These are phyloP conservation scores for Theonella swinhoei DNA, from an alignment of 37 sponge, comb jelly and placozoan genomes.

Conservation along the genomic window DNA sequence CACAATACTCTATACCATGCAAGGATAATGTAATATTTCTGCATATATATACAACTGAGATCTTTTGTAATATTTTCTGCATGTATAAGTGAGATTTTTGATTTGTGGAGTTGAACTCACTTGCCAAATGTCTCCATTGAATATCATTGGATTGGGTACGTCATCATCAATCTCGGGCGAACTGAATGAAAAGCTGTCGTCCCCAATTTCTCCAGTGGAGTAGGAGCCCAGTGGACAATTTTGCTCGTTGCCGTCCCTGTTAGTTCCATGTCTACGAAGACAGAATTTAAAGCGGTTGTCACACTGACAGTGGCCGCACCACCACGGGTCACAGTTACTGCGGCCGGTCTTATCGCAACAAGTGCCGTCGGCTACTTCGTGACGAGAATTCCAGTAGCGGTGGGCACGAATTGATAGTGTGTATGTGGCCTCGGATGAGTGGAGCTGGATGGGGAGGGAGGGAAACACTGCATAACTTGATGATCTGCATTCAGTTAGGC, in stretches of 20 bases:
- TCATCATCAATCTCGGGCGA: slow-evolving; percentile 19
- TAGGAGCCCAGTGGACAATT: slow-evolving; percentile 47
- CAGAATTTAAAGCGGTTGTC: slow-evolving; percentile 51
- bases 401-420: slow-evolving; percentile 7
- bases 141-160: slow-evolving; percentile 59
- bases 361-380: slow-evolving; percentile 21
- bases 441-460: too few species aligned
- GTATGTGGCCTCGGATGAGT: slow-evolving; percentile 10
- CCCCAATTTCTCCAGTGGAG: slow-evolving; percentile 42
- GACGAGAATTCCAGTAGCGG: slow-evolving; percentile 9
- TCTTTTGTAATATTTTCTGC: too few species aligned
- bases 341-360: slow-evolving; percentile 29
- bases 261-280: slow-evolving; percentile 16
- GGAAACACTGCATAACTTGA: too few species aligned
- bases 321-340: slow-evolving; percentile 27
- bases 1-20: too few species aligned
- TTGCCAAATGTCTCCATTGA: slow-evolving; percentile 38
- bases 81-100: too few species aligned
- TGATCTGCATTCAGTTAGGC: too few species aligned
- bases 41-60: too few species aligned
- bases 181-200: slow-evolving; percentile 36
- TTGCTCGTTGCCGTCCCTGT: slow-evolving; percentile 25
- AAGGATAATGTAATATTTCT: too few species aligned
- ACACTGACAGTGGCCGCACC: slow-evolving; percentile 31
- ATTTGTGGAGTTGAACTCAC: too few species aligned